A percentile compares a stretch with the other conserved stretches of the same genome.
Conservation (phyloP, 2,797 vertebrate genomes). For the Acropternis orthonyx region DNA sequence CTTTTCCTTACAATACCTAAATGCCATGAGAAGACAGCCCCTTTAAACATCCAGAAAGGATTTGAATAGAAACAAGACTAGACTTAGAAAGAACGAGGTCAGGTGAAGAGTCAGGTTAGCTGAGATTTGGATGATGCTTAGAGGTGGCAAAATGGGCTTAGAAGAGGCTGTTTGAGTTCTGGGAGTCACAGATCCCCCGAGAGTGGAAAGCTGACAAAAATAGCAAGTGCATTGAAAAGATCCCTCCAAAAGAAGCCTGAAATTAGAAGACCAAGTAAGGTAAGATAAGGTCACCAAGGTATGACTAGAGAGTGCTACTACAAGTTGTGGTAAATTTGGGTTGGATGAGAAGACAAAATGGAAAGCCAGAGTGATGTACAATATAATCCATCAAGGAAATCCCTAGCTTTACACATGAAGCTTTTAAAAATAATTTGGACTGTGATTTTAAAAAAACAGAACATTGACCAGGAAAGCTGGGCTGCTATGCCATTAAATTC, state of each 20-base stretch:
- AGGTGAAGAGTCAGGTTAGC: neutral
- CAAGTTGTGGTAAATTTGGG: neutral
- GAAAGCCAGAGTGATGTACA: neutral
- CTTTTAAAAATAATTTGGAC: neutral
- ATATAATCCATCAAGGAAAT: neutral
- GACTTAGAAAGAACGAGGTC: neutral
- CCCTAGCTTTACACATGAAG: neutral
- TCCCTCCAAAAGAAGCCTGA: neutral
- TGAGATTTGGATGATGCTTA: neutral
- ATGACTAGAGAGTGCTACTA: neutral
- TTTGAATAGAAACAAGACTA: neutral
- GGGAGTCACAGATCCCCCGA: neutral
- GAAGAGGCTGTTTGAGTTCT: neutral
- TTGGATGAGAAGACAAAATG: neutral
- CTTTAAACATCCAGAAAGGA: neutral
- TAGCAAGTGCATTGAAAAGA: neutral
- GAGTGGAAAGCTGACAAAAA: neutral
- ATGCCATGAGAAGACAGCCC: neutral
- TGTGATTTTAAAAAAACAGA: neutral
- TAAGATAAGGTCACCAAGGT: neutral
- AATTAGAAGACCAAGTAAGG: neutral
- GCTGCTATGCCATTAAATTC: neutral
- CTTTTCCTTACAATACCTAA: neutral
- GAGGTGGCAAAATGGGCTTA: neutral
- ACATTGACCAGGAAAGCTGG: neutral